These are phyloP conservation scores for Planococcus citri DNA, from an alignment of 1,140 invertebrate species.

Conservation along the genomic window DNA sequence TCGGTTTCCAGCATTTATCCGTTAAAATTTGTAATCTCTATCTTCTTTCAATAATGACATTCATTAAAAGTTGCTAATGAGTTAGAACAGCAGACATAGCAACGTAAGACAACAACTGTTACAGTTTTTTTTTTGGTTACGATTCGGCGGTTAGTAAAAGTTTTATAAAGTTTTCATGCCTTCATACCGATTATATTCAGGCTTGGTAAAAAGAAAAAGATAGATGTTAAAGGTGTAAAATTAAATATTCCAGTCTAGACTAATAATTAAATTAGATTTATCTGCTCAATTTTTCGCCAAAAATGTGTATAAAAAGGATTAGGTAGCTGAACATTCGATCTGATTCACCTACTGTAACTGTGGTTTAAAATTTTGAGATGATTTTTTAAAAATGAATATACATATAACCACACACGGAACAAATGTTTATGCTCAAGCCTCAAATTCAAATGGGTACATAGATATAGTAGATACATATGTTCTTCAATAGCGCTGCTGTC, in stretches of 20 bases:
- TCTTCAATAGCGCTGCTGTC: no score
- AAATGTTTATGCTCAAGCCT: no score
- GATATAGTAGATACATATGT: no score
- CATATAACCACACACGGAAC: no score
- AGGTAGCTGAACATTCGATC: no score
- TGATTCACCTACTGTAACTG: no score
- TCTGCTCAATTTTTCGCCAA: no score
- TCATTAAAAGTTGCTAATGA: conserved; percentile 19
- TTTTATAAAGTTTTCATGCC: background rate
- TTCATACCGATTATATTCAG: background rate
- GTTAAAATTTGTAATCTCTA: background rate
- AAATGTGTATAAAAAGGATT: no score
- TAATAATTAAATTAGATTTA: background rate
- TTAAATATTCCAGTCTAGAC: background rate
- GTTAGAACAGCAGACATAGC: conserved; percentile 10
- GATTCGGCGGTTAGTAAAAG: background rate
- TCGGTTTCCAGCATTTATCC: background rate
- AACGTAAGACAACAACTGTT: conserved; percentile 9
- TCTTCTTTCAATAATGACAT: conserved; percentile 13
- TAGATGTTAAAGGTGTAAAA: background rate
- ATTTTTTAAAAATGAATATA: no score
- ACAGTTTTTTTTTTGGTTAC: background rate
- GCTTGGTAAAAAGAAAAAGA: background rate
- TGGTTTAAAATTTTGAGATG: no score
- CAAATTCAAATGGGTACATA: no score